Base-by-base conservation (phyloP, 2,888 invertebrate genomes). In the Cantharis lateralis region DNA sequence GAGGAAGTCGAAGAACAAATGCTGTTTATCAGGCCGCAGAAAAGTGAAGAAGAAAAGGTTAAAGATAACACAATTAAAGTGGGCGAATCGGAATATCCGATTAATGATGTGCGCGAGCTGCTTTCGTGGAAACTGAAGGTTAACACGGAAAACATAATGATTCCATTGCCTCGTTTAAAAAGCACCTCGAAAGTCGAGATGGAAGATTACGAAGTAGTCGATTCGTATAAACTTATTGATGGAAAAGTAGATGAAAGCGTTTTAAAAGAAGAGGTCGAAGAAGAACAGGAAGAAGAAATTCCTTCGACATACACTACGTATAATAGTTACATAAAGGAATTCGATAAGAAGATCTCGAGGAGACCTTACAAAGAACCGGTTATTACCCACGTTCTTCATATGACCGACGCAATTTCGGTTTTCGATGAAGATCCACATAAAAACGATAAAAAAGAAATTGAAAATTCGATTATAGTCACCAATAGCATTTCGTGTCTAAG, bases 81-180 rank as follows among this genome's bases (percentile, higher is more conserved):
- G n/a, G 75, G 75, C 3, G 78, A 80, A 15, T 28, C 18, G 3
- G 10, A 78, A 26, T 78, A 61, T 15, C 71, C 71, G 16, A 61
- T 76, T 15, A 77, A 74, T 15, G 82, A 81, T n/a, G 85, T 87
- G 63, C 81, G 83, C n/a, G 86, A 88, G 70, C 80, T 87, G 24
- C 77, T 87, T 5, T 80, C 83, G 15, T 87, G 86, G 87, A 80
- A 87, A 28, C 77, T 87, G 74, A 80, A 84, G 16, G 68, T 82
- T 9, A 81, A 83, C 0, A 75, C 79, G 3, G 80, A 82, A 68
- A 84, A 84, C 28, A 76, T 71, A 62, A 82, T 84, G 15, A 83
- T 86, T 74, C 79, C 64, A 3, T 15, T 76, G 16, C 70, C 76
- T 61, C 18, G 74, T 0, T 48, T 68, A 62, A 69, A 26, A 48